Evolutionary conservation across 2,888 invertebrate species (phyloP).

Genomic region (Mactromeris polynyma): DNA sequence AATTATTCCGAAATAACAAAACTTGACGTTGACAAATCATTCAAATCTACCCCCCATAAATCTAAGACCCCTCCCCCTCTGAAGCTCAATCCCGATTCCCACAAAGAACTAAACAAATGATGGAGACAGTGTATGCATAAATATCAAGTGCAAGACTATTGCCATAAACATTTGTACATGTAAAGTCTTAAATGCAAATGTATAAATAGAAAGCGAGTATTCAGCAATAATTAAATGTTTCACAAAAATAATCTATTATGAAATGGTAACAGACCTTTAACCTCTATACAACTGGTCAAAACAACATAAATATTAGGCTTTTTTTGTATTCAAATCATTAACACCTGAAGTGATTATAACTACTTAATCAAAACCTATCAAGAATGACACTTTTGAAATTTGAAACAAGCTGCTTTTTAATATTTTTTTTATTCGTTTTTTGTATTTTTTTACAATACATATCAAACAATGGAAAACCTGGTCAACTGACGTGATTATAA

Average conservation of each 20-base stretch:
- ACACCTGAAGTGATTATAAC: not conserved
- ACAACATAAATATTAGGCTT: constrained; percentile 21
- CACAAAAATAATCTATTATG: constrained; percentile 30
- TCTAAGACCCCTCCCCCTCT: not conserved
- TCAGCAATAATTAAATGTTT: constrained; percentile 36
- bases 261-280: constrained; percentile 2
- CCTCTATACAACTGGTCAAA: not conserved
- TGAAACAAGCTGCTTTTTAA: constrained; percentile 21
- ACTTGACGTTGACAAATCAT: not conserved
- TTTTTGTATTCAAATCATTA: not conserved
- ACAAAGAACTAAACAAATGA: not conserved
- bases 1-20: not conserved
- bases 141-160: constrained; percentile 10
- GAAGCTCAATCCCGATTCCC: not conserved
- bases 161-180: not conserved
- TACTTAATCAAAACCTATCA: not conserved
- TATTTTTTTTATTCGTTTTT: not conserved
- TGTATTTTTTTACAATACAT: not conserved
- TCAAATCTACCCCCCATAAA: not conserved
- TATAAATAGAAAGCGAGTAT: constrained; percentile 45
- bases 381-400: not conserved
- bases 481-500: not conserved
- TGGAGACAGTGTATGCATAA: constrained; percentile 31
- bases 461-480: constrained; percentile 20
- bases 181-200: constrained; percentile 31